Base-by-base conservation (phyloP, 2,888 invertebrate species). In the Anticlea derivata region DNA sequence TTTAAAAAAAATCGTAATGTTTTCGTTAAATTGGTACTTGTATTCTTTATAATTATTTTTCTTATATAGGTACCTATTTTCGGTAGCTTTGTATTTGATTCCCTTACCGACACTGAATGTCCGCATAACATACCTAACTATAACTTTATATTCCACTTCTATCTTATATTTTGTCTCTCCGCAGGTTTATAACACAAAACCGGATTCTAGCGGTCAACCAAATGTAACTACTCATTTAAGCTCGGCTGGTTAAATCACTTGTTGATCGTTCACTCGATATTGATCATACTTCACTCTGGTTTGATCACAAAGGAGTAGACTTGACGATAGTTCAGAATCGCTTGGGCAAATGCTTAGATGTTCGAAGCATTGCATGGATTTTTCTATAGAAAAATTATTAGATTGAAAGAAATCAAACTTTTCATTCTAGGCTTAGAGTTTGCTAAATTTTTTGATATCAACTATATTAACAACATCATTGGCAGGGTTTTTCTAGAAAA, bases 151-250 rank as follows among this genome's bases (percentile, higher is more conserved):
- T 78, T 79, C 78, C 80, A 86, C 81, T 82, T 86, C 86, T 89
- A 80, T 86, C 83, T 87, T 85, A 80, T 79, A 71, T 80, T 87
- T 89, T 86, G 80, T 89, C 83, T 88, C 83, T 90, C 84, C 88
- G 81, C 91, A 91, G 91, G 91, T 91, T 86, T 91, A 91, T 91
- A 90, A 90, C 86, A 86, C 89, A 86, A 91, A 91, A 89, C 80
- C 90, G 91, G 91, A 91, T 77, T 83, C 91, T 86, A 90, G 83
- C 86, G 91, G 89, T 85, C 89, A 91, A 87, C 85, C 80, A 86
- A 90, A 91, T 87, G 91, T 91, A 91, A 91, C 85, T 91, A 91
- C 85, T 83, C 73, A 82, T 76, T 76, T 56, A 80, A 85, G 85
- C 82, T 87, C 87, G 75, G 86, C 89, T 86, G 81, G 80, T 81